These are phyloP conservation scores for Oreotrochilus melanogaster DNA, from an alignment of 2,113 vertebrate species.

Conservation along the genomic window DNA sequence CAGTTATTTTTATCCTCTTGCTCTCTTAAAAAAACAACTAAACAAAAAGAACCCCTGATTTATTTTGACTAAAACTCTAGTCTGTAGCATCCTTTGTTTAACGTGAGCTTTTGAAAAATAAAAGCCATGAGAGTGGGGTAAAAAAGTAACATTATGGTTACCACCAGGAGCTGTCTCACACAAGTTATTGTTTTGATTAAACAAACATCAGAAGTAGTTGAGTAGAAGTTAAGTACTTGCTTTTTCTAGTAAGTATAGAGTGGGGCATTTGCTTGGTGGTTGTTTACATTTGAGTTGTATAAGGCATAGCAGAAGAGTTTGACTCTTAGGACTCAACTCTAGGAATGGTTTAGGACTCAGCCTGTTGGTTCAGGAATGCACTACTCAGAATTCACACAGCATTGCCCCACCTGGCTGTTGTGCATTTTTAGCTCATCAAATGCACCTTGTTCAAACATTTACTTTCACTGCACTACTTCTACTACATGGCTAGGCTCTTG, in stretches of 20 bases:
- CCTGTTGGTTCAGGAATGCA: neutral
- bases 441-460: neutral
- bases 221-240: neutral
- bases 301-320: neutral
- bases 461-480: neutral
- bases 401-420: neutral
- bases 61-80: constrained; percentile 39
- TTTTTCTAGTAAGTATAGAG: neutral
- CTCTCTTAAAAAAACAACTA: neutral
- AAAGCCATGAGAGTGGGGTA: constrained; percentile 41
- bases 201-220: neutral
- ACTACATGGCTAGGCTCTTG: neutral
- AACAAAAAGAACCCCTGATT: neutral
- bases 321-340: neutral
- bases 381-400: neutral
- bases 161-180: neutral
- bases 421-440: neutral
- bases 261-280: neutral
- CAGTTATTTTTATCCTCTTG: neutral
- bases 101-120: constrained; percentile 48
- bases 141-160: constrained; percentile 33
- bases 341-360: neutral
- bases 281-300: neutral
- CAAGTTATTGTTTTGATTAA: neutral
- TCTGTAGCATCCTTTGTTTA: constrained; percentile 11